Conservation (phyloP, 2,888 invertebrate genomes). For the Portevinia maculata region DNA sequence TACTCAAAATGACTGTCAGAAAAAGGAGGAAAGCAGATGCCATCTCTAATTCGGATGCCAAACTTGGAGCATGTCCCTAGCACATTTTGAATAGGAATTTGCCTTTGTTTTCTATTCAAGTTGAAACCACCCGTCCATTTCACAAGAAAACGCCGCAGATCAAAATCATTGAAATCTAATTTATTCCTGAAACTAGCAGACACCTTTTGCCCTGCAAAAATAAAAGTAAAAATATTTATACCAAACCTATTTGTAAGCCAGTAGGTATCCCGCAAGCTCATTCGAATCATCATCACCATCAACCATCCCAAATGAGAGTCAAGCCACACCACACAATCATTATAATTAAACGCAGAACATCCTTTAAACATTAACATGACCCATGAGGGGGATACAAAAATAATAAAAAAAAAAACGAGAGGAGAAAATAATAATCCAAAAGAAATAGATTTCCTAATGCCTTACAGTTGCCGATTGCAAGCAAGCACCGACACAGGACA, state of each 20-base stretch:
- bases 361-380: slow-evolving; percentile 54
- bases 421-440: not conserved
- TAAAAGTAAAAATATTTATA: not conserved
- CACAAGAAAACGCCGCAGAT: slow-evolving; percentile 41
- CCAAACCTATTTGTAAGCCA: slow-evolving; percentile 20
- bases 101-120: not conserved
- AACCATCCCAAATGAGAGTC: slow-evolving; percentile 53
- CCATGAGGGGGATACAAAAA: slow-evolving; percentile 7
- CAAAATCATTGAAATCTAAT: slow-evolving; percentile 62
- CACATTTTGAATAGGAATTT: not conserved
- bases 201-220: slow-evolving; percentile 37
- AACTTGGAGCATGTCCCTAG: not conserved
- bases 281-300: slow-evolving; percentile 63
- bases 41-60: slow-evolving; percentile 12
- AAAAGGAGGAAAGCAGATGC: slow-evolving; percentile 19
- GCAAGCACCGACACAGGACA: slow-evolving; percentile 38
- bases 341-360: slow-evolving; percentile 71
- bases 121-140: slow-evolving; percentile 29
- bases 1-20: not conserved
- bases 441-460: slow-evolving; percentile 64
- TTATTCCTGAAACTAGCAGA: slow-evolving; percentile 60
- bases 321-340: slow-evolving; percentile 66
- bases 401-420: slow-evolving; percentile 20
- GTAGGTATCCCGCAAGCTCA: slow-evolving; percentile 43
- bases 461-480: slow-evolving; percentile 49